Conservation (phyloP, 2,113 vertebrate species). For the Eubucco bourcierii region DNA sequence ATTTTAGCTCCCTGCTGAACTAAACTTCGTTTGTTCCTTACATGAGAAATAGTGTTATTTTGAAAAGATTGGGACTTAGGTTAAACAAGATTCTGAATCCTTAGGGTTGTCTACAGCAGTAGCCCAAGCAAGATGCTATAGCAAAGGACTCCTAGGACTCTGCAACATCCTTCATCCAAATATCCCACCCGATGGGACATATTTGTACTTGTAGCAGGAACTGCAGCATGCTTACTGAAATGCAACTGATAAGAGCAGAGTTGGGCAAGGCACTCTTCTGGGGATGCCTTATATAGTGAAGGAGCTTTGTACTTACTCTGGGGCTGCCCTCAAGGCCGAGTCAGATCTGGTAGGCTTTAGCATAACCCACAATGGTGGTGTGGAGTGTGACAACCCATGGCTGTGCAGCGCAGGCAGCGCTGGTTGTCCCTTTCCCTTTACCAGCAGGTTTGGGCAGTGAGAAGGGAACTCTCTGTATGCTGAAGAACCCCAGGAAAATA, state of each 20-base stretch:
- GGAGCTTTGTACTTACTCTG: neutral
- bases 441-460: neutral
- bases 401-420: neutral
- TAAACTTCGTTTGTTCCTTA: neutral
- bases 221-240: neutral
- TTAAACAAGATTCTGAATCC: neutral
- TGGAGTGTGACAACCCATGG: rapidly evolving
- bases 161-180: neutral
- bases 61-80: neutral
- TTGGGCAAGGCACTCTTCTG: neutral
- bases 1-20: neutral
- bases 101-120: neutral
- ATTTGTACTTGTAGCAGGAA: neutral
- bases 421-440: neutral
- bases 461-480: neutral
- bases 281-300: neutral
- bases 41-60: neutral
- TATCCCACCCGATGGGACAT: neutral
- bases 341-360: neutral
- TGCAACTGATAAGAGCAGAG: neutral
- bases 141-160: neutral
- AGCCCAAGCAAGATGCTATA: neutral
- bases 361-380: rapidly evolving
- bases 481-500: neutral
- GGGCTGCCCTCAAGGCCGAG: neutral